Evolutionary conservation across 2,113 vertebrate genomes (phyloP), one percentile per base, ranked within the genome.

Genomic region (Stegastes partitus): DNA sequence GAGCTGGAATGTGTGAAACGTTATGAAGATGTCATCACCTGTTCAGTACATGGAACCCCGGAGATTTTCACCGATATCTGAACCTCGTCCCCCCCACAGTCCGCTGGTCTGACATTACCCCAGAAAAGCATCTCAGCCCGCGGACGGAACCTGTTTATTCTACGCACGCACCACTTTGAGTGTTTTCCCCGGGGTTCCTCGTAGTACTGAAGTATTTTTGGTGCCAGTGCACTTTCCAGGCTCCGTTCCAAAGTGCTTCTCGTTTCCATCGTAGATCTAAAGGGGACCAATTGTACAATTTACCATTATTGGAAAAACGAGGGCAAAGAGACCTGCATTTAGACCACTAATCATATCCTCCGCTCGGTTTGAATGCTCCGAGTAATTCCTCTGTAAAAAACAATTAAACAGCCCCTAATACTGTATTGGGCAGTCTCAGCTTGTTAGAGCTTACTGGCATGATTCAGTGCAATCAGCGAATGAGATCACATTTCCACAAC

Each of bases 1-100:
- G 16, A 14, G 47, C 26, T 31, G 70, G 74, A 86, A 90, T 82
- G 79, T 86, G 83, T 84, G 77, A 85, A 89, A 86, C 66, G 67
- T 83, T 83, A 75, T 37, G 55, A 82, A 82, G 82, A 90, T 86
- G 80, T 91, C 86, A 70, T 74, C 85, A 74, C 85, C 67, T 61
- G 25, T 62, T 84, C 70, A 83, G 80, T 31, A 34, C 15, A 10
- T 44, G 3, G 56, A 42, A 85, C 74, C 67, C 80, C 39, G 12
- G 31, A 81, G 62, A 77, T 74, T 62, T 86, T 83, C 16, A 66
- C 16, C 1, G 14, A 77, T 64, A 83, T 39, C 72, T 74, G 54
- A 85, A 72, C 49, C 55, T 21, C 8, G 18, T 45, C 72, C 73
- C 72, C 73, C 23, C 49, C 12, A 19, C 18, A 21, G 50, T 77